These are phyloP conservation scores for Eospalax fontanierii DNA, from an alignment of 2,797 vertebrate genomes.

Conservation along the genomic window DNA sequence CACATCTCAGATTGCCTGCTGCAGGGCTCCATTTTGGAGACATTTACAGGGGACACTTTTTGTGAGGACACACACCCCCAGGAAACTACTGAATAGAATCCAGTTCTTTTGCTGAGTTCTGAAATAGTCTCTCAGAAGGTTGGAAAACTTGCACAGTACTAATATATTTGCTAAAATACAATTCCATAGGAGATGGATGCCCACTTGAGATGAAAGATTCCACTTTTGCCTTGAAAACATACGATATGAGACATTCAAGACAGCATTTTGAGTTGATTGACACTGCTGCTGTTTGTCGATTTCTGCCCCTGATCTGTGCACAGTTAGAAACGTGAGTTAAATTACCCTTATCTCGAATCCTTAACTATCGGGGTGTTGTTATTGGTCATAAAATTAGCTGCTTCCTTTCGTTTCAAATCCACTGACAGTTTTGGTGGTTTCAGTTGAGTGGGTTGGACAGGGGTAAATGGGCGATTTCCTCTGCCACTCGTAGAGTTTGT, in stretches of 20 bases:
- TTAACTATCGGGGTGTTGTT: not conserved
- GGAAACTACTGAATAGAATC: not conserved
- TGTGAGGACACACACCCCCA: accelerated
- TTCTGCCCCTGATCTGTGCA: not conserved
- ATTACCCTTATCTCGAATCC: slow-evolving; percentile 64
- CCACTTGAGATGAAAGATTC: too few relatives aligned
- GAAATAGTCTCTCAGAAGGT: not conserved
- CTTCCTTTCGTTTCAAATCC: slow-evolving; percentile 65
- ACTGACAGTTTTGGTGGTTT: slow-evolving; percentile 71
- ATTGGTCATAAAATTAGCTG: slow-evolving; percentile 71
- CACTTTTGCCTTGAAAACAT: not conserved
- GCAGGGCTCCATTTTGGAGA: slow-evolving; percentile 3
- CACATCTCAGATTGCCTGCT: not conserved
- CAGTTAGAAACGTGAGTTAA: slow-evolving; percentile 49
- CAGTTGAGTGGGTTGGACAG: slow-evolving; percentile 77
- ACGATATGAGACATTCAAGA: not conserved
- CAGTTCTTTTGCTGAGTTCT: not conserved
- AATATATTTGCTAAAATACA: not conserved
- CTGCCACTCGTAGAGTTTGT: slow-evolving; percentile 69
- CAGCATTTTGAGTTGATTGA: not conserved
- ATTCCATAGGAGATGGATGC: accelerated
- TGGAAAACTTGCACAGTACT: not conserved
- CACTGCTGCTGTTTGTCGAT: not conserved
- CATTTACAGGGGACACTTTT: accelerated
- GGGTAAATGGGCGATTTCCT: slow-evolving; percentile 83